phyloP scores from a whole-genome alignment of 2,888 invertebrate genomes.

The Drosophila pseudotakahashii region DNA sequence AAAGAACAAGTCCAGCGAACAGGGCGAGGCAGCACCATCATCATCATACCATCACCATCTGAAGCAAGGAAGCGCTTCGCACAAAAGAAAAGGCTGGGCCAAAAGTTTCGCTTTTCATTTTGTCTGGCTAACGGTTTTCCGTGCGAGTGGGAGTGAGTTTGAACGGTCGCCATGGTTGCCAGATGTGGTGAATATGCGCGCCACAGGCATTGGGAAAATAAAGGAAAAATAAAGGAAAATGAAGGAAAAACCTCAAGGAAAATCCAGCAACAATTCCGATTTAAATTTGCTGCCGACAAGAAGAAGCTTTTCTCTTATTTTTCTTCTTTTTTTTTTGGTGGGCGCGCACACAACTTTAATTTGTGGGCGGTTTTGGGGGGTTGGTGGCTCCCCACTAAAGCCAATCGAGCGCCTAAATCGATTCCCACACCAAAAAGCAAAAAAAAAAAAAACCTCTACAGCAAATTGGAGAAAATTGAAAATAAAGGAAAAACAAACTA shows the following conservation, averaged over 20 bases:
- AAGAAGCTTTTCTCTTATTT: slow-evolving; percentile 12
- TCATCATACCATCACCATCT: neutral
- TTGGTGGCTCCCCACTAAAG: neutral
- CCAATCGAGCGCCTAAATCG: slow-evolving; percentile 40
- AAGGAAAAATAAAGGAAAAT: slow-evolving; percentile 3
- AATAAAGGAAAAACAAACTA: slow-evolving; percentile 31
- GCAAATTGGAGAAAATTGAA: slow-evolving; percentile 41
- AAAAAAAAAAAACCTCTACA: slow-evolving; percentile 38
- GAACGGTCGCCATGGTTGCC: slow-evolving; percentile 49
- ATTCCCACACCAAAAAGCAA: slow-evolving; percentile 29
- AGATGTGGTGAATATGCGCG: slow-evolving; percentile 62
- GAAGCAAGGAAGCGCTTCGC: slow-evolving; percentile 18
- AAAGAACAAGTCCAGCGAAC: slow-evolving; percentile 31
- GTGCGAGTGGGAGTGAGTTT: slow-evolving; percentile 35
- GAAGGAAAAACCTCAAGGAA: slow-evolving; percentile 1
- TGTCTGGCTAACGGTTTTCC: slow-evolving; percentile 57
- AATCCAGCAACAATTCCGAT: slow-evolving; percentile 9
- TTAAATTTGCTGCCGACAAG: slow-evolving; percentile 21
- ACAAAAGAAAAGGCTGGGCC: slow-evolving; percentile 37
- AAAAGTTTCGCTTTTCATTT: slow-evolving; percentile 70
- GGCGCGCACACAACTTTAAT: slow-evolving; percentile 32
- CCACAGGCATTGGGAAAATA: slow-evolving; percentile 30
- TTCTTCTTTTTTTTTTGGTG: neutral
- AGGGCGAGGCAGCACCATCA: slow-evolving; percentile 31
- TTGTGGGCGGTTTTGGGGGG: slow-evolving; percentile 8